These are phyloP conservation scores for Cynopterus sphinx DNA, from an alignment of 2,797 vertebrate species.

Conservation along the genomic window DNA sequence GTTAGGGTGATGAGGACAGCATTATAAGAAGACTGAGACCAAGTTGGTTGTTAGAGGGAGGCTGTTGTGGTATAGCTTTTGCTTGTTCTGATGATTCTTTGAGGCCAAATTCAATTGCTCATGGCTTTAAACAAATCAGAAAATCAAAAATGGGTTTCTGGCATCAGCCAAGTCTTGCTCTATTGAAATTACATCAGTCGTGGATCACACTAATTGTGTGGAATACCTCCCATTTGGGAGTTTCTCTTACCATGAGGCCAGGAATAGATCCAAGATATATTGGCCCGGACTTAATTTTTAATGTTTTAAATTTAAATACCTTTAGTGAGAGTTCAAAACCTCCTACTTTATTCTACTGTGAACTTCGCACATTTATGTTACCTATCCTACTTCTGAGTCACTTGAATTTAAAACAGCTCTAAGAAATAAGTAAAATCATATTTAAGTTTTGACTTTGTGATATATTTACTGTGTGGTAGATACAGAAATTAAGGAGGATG, in stretches of 20 bases:
- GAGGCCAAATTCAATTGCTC: not conserved
- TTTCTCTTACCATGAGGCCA: not conserved
- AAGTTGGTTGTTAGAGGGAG: not conserved
- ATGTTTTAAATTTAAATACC: not conserved
- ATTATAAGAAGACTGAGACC: not conserved
- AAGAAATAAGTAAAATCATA: not conserved
- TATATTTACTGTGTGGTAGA: not conserved
- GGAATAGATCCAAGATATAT: not conserved
- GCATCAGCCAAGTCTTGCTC: not conserved
- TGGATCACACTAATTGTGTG: not conserved
- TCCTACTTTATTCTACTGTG: not conserved
- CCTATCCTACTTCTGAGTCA: not conserved
- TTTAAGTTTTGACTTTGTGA: not conserved
- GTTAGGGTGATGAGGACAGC: not conserved
- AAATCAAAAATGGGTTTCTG: not conserved
- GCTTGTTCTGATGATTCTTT: not conserved
- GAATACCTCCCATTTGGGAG: not conserved
- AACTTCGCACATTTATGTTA: not conserved
- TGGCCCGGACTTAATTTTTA: not conserved
- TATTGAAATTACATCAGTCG: not conserved
- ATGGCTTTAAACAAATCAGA: not conserved
- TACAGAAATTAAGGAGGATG: not conserved
- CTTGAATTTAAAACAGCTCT: not conserved
- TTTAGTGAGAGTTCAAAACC: not conserved
- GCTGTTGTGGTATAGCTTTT: not conserved